Percentiles rank a stretch among this genome's conserved stretches.
Conservation (phyloP, 2,888 invertebrate genomes). For the Melitaea athalia region DNA sequence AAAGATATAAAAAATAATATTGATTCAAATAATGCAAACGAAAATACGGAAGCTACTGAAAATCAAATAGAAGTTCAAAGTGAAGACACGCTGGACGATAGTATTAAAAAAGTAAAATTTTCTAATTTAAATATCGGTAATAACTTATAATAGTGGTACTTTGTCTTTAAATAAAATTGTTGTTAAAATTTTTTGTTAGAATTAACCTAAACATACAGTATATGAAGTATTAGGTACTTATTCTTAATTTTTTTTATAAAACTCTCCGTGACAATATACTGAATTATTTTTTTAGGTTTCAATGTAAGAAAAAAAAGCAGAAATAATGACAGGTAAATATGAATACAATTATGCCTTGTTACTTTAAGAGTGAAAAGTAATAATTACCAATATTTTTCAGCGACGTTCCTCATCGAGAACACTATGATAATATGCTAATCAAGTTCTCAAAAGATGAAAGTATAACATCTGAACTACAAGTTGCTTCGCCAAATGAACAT, state of each 20-base stretch:
- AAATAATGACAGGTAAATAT: neutral
- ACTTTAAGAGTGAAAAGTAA: neutral
- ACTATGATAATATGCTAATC: conserved; percentile 5
- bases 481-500: conserved; percentile 54
- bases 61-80: conserved; percentile 36
- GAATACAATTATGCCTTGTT: neutral
- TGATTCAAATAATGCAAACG: conserved; percentile 7
- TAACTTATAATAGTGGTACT: conserved; percentile 36
- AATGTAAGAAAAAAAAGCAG: neutral
- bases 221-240: too few relatives aligned
- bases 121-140: conserved; percentile 62
- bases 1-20: neutral
- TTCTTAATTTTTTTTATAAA: too few relatives aligned
- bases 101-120: conserved; percentile 66
- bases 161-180: neutral
- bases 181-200: neutral
- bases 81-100: conserved; percentile 50
- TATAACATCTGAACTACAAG: conserved; percentile 38
- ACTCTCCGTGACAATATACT: neutral
- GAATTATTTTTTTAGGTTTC: conserved; percentile 1
- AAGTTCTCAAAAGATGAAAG: conserved; percentile 14
- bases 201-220: neutral
- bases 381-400: neutral
- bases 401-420: neutral
- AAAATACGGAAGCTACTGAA: conserved; percentile 9